Evolutionary conservation across 2,888 invertebrate species (phyloP).

Genomic region (Hanleya hanleyi): DNA sequence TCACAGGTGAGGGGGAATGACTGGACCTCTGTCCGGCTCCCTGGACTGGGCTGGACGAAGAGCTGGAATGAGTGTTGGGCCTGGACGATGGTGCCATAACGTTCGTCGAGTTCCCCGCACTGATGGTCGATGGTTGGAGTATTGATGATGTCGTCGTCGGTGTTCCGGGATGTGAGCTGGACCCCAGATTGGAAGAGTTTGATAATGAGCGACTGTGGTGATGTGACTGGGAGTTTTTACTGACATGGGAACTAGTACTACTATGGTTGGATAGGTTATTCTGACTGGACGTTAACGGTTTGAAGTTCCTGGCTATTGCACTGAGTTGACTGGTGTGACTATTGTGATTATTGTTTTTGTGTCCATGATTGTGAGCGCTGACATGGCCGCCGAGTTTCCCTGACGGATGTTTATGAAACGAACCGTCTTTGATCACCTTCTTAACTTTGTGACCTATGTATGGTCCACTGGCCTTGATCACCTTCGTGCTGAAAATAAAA

Average conservation of each 20-base stretch:
- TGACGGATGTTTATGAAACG: not conserved
- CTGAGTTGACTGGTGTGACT: not conserved
- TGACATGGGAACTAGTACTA: no score
- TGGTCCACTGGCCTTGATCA: constrained; percentile 92
- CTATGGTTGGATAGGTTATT: not conserved
- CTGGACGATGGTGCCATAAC: not conserved
- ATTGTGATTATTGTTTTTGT: not conserved
- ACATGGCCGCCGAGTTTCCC: not conserved
- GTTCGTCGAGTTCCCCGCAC: not conserved
- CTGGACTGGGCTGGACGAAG: not conserved
- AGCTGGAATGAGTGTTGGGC: not conserved
- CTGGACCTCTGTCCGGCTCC: not conserved
- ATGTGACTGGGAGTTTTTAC: not conserved
- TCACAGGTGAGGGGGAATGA: constrained; percentile 1
- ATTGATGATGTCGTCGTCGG: constrained; percentile 4
- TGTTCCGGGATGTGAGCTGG: no score
- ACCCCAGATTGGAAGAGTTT: not conserved
- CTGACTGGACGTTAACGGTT: not conserved
- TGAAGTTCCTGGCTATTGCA: not conserved
- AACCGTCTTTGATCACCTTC: constrained; percentile 50
- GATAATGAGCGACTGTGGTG: not conserved
- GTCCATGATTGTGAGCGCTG: not conserved
- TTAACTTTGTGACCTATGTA: constrained; percentile 79
- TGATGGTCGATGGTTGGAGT: not conserved
- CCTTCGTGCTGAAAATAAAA: constrained; percentile 91